phyloP scores from a whole-genome alignment of 30 jellyfish, hydroid and myxozoan species.

The Hydractinia echinata region DNA sequence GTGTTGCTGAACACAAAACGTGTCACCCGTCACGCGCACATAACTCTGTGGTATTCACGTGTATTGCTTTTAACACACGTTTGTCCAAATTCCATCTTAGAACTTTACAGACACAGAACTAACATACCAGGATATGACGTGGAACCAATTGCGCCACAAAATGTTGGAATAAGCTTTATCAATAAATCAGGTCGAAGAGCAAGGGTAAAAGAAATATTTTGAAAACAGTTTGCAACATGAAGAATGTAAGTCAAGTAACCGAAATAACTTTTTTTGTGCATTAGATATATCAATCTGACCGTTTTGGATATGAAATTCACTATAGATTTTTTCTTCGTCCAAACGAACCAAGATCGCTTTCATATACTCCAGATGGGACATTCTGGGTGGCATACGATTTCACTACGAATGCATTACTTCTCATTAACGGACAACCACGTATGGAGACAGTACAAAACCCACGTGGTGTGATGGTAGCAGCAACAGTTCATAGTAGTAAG shows the following conservation, averaged over 20 bases:
- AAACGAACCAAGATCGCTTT: conserved; percentile 63
- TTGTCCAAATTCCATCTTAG: no score
- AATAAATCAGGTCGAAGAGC: conserved; percentile 78
- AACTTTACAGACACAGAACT: no score
- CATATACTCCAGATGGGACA: conserved; percentile 45
- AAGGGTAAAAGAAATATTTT: conserved; percentile 34
- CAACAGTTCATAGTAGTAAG: conserved; percentile 19
- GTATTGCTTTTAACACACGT: no score
- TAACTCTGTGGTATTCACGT: no score
- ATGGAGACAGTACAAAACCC: conserved; percentile 12
- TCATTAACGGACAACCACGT: conserved; percentile 45
- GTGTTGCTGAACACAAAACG: no score
- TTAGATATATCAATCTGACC: conserved; percentile 30
- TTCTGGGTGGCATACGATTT: conserved; percentile 64
- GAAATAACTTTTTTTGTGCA: background rate
- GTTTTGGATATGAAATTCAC: conserved; percentile 18
- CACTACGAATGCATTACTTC: conserved; percentile 42
- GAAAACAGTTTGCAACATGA: no score
- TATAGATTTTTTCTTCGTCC: conserved; percentile 62
- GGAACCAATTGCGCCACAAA: conserved; percentile 1
- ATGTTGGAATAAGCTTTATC: conserved; percentile 46
- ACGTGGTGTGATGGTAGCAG: conserved; percentile 18
- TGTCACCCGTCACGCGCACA: no score
- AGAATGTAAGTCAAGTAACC: no score
- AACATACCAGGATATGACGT: conserved; percentile 13